Conservation (phyloP, 2,797 vertebrate species). For the Gephyroberyx darwinii region DNA sequence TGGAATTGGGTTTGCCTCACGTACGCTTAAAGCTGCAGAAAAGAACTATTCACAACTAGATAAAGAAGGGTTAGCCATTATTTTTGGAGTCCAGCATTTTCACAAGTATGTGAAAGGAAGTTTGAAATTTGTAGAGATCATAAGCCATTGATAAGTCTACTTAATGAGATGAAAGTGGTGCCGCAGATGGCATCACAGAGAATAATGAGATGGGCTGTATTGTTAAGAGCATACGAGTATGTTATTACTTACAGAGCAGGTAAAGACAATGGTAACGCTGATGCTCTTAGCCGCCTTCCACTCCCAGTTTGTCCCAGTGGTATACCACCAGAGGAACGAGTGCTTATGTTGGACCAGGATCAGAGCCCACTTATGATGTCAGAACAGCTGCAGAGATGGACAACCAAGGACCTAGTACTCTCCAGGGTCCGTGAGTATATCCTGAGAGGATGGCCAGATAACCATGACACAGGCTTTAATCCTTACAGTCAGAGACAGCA, state of each 20-base stretch:
- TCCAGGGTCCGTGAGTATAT: slow-evolving; percentile 4
- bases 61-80: slow-evolving; percentile 31
- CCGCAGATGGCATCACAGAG: slow-evolving; percentile 5
- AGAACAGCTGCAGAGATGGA: slow-evolving; percentile 16
- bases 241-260: slow-evolving; percentile 8
- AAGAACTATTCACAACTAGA: slow-evolving; percentile 39
- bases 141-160: no score
- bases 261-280: slow-evolving; percentile 20
- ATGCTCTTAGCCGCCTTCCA: slow-evolving; percentile 11
- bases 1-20: slow-evolving; percentile 20
- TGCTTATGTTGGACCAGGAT: slow-evolving; percentile 1
- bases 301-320: not conserved
- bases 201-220: slow-evolving; percentile 17
- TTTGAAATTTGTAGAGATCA: slow-evolving; percentile 15
- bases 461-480: not conserved
- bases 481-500: slow-evolving; percentile 12
- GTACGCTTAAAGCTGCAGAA: not conserved
- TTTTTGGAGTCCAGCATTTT: slow-evolving; percentile 33
- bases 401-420: slow-evolving; percentile 13
- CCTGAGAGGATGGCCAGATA: slow-evolving; percentile 16
- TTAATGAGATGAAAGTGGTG: no score
- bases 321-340: not conserved
- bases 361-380: not conserved
- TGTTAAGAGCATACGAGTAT: slow-evolving; percentile 29
- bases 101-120: slow-evolving; percentile 30